Conservation (phyloP, 2,797 vertebrate genomes). For the Molothrus ater region DNA sequence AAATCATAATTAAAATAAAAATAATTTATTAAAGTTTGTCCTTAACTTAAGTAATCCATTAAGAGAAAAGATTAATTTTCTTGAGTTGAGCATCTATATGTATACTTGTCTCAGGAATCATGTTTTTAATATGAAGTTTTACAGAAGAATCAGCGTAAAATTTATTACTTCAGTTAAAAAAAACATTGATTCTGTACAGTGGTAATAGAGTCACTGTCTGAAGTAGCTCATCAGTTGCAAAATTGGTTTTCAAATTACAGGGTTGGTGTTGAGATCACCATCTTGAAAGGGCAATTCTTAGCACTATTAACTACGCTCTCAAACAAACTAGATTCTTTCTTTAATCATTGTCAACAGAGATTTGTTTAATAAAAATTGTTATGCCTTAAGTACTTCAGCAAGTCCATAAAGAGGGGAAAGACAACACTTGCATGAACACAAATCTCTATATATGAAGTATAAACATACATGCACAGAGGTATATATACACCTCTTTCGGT, state of each 20-base stretch:
- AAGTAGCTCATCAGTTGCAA: background rate
- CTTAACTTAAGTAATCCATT: background rate
- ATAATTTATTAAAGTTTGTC: background rate
- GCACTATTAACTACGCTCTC: background rate
- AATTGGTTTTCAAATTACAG: background rate
- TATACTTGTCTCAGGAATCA: background rate
- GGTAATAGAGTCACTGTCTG: background rate
- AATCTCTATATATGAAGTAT: background rate
- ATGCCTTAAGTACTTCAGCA: background rate
- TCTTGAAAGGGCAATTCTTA: background rate
- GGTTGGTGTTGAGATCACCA: background rate
- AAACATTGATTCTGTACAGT: background rate
- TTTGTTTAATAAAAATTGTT: background rate
- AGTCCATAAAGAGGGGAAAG: background rate
- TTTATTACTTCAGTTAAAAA: background rate
- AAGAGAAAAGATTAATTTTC: background rate
- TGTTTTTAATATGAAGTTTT: background rate
- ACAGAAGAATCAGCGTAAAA: background rate
- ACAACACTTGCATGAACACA: background rate
- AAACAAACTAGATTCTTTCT: background rate
- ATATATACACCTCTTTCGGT: background rate
- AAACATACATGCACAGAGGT: background rate
- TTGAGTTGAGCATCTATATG: background rate
- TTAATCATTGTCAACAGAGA: background rate
- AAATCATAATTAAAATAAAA: background rate